phyloP scores from a whole-genome alignment of 2,797 vertebrate genomes.

The Molossus alvarezi region DNA sequence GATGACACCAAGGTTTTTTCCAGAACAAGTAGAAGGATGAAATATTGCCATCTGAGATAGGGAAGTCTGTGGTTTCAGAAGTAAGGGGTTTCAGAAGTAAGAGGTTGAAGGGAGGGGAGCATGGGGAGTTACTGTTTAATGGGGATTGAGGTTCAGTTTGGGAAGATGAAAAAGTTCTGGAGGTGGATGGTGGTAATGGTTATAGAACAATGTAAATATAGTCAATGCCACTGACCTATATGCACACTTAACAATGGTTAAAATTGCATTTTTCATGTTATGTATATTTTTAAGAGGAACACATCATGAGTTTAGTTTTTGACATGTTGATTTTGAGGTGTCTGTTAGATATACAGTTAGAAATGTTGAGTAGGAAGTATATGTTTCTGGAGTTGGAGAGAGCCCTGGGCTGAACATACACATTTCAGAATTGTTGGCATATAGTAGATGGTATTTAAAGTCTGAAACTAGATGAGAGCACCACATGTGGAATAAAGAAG shows the following conservation, averaged over 20 bases:
- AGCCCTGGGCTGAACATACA: neutral
- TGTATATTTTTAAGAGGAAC: neutral
- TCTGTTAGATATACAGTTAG: neutral
- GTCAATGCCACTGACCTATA: neutral
- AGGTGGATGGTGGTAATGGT: neutral
- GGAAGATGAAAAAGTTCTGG: neutral
- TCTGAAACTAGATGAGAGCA: neutral
- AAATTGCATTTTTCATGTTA: neutral
- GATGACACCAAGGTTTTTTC: neutral
- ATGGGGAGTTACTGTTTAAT: neutral
- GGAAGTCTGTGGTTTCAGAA: neutral
- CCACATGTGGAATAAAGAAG: neutral
- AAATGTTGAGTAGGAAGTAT: neutral
- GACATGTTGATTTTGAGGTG: neutral
- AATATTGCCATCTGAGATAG: neutral
- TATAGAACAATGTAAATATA: neutral
- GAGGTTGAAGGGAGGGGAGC: neutral
- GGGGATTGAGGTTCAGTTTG: neutral
- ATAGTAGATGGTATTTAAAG: neutral
- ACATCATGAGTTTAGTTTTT: too few relatives aligned
- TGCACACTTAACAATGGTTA: neutral
- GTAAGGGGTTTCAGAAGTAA: neutral
- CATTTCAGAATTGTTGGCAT: neutral
- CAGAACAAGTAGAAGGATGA: neutral
- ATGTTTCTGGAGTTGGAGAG: neutral